Evolutionary conservation across 1,140 invertebrate genomes (phyloP).

Genomic region (Atopsyche davidsoni): DNA sequence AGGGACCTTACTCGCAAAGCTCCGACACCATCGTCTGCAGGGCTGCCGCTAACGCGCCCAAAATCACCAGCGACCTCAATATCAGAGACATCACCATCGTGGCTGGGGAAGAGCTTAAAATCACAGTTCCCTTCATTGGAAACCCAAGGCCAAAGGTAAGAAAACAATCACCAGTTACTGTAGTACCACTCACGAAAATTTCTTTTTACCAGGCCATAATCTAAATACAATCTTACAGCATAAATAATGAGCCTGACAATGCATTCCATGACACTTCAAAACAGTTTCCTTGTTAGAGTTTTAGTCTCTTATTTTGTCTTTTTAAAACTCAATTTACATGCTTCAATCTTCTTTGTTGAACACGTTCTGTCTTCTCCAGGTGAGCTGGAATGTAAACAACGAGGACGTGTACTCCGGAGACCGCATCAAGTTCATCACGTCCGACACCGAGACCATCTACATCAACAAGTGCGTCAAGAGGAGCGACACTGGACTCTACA

Average conservation of each 20-base stretch:
- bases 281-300: no score
- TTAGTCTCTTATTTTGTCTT: no score
- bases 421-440: conserved; percentile 83
- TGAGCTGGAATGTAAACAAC: conserved; percentile 82
- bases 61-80: conserved; percentile 88
- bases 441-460: conserved; percentile 73
- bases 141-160: conserved; percentile 77
- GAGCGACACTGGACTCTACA: conserved; percentile 87
- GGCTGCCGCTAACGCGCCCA: conserved; percentile 80
- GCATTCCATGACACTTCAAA: no score
- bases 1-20: conserved; percentile 84
- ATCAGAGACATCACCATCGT: conserved; percentile 92
- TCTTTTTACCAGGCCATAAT: neutral
- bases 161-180: neutral
- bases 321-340: neutral
- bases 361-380: conserved; percentile 32
- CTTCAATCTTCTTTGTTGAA: neutral
- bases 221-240: no score
- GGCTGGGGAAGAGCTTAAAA: conserved; percentile 92
- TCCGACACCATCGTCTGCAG: conserved; percentile 87
- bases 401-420: conserved; percentile 74
- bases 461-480: conserved; percentile 83
- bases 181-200: neutral
- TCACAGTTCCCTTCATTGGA: conserved; percentile 87
- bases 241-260: no score